Percentiles rank a stretch among this genome's conserved stretches.
Conservation (phyloP, 2,797 vertebrate species). For the Sebastes iracundus region DNA sequence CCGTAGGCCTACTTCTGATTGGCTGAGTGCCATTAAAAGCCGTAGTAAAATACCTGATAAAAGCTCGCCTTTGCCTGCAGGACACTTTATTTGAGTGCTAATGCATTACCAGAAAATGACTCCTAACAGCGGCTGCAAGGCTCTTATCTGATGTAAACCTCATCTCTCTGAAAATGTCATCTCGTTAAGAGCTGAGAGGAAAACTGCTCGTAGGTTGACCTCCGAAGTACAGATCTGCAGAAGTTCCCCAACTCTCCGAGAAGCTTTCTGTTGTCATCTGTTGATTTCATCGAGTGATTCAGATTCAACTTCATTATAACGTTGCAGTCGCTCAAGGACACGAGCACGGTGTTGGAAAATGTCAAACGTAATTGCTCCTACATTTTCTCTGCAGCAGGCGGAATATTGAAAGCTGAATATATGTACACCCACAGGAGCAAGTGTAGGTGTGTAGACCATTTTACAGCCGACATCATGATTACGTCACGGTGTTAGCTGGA, state of each 20-base stretch:
- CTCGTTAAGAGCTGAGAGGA: background rate
- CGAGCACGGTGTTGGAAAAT: conserved; percentile 12
- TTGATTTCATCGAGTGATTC: background rate
- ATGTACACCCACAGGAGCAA: background rate
- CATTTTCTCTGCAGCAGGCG: conserved; percentile 17
- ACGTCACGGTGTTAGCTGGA: too few species aligned
- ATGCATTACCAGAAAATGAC: conserved; percentile 9
- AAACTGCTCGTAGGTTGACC: background rate
- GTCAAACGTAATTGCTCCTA: conserved; percentile 16
- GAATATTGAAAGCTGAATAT: background rate
- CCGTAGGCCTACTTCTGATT: background rate
- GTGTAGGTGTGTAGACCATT: background rate
- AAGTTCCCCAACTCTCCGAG: background rate
- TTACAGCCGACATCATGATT: too few species aligned
- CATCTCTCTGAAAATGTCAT: background rate
- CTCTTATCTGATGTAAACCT: background rate
- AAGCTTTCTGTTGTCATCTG: background rate
- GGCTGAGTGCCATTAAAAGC: conserved; percentile 6
- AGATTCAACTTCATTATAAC: background rate
- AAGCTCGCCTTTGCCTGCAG: conserved; percentile 21
- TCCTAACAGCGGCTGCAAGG: background rate
- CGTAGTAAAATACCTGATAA: background rate
- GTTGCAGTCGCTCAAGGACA: background rate
- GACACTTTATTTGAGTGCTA: conserved; percentile 7
- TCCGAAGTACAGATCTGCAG: background rate